Evolutionary conservation across 2,113 vertebrate species (phyloP), one percentile per base, ranked within the genome.

Genomic region (Lonchura striata): DNA sequence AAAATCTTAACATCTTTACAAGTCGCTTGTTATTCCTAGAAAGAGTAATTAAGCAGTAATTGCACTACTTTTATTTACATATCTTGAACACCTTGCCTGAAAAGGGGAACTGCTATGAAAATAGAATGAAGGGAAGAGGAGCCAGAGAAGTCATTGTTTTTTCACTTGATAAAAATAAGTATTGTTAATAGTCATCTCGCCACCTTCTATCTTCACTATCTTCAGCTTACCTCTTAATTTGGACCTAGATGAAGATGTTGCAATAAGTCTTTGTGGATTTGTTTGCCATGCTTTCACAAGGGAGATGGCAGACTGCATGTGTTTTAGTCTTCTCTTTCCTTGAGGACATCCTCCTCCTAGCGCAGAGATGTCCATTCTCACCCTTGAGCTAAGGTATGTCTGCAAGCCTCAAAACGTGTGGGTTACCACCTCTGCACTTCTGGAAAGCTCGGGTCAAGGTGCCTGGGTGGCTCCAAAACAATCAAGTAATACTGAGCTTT

Each of bases 1-100:
- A 88, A 96, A 96, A 59, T 52, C 77, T 92, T 41, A 95, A 56
- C 61, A 65, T 93, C 87, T 96, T 94, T 71, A 49, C 82, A 90
- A 94, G 78, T 75, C 83, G 61, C 54, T 94, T 92, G 69, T 95
- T 86, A 57, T 84, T 93, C 46, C 61, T 74, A 86, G 68, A 91
- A 86, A 81, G 56, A 89, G 56, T 81, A 78, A 92, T 83, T 89
- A 75, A 52, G 44, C 84, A 79, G 72, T 63, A 83, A 92, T 94
- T 96, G 83, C 53, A 56, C 19, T 86, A 52, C 37, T 90, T 93
- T 81, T 94, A 59, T 90, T 93, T 91, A 42, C 60, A 69, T 86
- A 28, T 61, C 63, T n/a, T 59, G 47, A 90, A 33, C 68, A 92
- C 77, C 74, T 86, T 85, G 59, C 35, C 66, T 69, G 13, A 80